Evolutionary conservation across 2,113 vertebrate genomes (phyloP).

Genomic region (Trichechus manatus): DNA sequence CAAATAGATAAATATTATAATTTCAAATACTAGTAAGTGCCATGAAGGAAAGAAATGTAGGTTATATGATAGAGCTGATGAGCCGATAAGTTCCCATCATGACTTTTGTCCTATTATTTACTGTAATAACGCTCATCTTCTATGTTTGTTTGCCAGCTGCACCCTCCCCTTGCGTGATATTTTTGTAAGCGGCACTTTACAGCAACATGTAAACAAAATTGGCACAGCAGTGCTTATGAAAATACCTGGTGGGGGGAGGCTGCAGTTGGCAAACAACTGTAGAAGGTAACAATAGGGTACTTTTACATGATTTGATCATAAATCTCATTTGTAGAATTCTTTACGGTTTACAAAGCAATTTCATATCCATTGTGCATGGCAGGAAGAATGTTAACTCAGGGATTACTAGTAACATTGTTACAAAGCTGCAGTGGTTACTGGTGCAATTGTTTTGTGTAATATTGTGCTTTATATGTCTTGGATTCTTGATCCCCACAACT

Average conservation of each 20-base stretch:
- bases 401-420: neutral
- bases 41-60: neutral
- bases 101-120: neutral
- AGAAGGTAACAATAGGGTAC: too few species aligned
- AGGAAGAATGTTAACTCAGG: neutral
- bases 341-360: neutral
- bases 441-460: neutral
- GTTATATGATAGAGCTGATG: neutral
- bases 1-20: neutral
- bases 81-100: neutral
- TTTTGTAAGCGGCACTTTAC: too few species aligned
- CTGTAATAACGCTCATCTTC: too few species aligned
- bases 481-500: neutral
- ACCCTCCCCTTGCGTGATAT: too few species aligned
- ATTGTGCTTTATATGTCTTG: neutral
- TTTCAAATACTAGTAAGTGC: neutral
- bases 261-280: too few species aligned
- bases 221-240: too few species aligned
- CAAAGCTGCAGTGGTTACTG: neutral
- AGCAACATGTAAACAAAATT: too few species aligned
- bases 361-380: neutral
- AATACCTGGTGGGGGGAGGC: too few species aligned
- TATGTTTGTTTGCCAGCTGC: too few species aligned
- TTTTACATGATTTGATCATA: slow-evolving; percentile 32
- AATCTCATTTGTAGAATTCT: slow-evolving; percentile 20